phyloP scores from a whole-genome alignment of 92 coral and sea anemone species.

The Micromussa lordhowensis region DNA sequence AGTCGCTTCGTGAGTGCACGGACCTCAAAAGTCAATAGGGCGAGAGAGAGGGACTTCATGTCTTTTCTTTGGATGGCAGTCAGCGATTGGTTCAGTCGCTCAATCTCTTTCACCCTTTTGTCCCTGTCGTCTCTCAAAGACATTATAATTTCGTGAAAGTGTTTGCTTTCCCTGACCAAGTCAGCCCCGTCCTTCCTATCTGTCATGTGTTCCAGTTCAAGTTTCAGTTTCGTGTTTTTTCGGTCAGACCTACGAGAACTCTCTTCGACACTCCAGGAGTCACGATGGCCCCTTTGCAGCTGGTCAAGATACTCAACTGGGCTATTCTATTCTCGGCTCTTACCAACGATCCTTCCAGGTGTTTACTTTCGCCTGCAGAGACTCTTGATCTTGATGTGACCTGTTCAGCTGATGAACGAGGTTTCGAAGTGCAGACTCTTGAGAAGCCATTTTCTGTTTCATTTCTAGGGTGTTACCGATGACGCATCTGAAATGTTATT shows the following conservation, averaged over 20 bases:
- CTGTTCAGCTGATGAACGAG: slow-evolving; percentile 61
- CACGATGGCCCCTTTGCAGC: slow-evolving; percentile 39
- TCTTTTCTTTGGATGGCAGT: slow-evolving; percentile 60
- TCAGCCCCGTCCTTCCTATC: slow-evolving; percentile 60
- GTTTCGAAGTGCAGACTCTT: not conserved
- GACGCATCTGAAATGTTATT: no score
- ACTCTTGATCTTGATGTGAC: slow-evolving; percentile 50
- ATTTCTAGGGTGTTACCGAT: no score
- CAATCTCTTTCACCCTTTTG: slow-evolving; percentile 22
- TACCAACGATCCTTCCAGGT: slow-evolving; percentile 45
- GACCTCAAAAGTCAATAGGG: slow-evolving; percentile 39
- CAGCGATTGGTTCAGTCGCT: slow-evolving; percentile 61
- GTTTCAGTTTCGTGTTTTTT: slow-evolving; percentile 72
- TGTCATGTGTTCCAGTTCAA: slow-evolving; percentile 63
- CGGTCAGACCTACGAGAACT: slow-evolving; percentile 63
- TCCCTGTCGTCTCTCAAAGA: slow-evolving; percentile 63
- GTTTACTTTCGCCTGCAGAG: slow-evolving; percentile 37
- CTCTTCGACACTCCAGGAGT: slow-evolving; percentile 79
- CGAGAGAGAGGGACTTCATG: slow-evolving; percentile 10
- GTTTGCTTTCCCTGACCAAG: slow-evolving; percentile 75
- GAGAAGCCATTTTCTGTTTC: no score
- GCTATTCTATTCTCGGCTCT: slow-evolving; percentile 80
- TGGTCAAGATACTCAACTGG: slow-evolving; percentile 42
- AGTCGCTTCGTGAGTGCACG: slow-evolving; percentile 46
- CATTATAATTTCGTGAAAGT: slow-evolving; percentile 77